Percentiles rank a stretch among this genome's conserved stretches.
Evolutionary conservation across 2,113 vertebrate genomes (phyloP).

Genomic region (Garra rufa): DNA sequence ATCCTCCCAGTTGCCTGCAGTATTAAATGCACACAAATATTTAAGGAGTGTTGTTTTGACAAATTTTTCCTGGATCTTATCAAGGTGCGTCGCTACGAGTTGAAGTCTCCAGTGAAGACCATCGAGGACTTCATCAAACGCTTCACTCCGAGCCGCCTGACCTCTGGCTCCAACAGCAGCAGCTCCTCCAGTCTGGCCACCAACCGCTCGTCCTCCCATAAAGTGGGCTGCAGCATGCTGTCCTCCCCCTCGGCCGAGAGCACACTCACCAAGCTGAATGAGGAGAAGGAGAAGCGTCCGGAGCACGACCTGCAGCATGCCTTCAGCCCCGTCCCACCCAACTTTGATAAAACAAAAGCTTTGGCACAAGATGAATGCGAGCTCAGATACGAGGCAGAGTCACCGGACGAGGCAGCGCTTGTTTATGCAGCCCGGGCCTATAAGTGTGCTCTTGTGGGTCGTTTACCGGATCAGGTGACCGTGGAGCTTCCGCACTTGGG

Average conservation of each 20-base stretch:
- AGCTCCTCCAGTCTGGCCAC: conserved; percentile 84
- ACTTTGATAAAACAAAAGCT: conserved; percentile 53
- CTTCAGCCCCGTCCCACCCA: conserved; percentile 62
- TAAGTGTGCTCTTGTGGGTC: conserved; percentile 87
- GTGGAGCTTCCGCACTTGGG: conserved; percentile 93
- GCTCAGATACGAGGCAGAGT: conserved; percentile 92
- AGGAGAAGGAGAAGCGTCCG: conserved; percentile 74
- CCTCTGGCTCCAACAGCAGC: conserved; percentile 87
- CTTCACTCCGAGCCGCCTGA: conserved; percentile 91
- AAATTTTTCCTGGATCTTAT: background rate
- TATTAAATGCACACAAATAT: background rate
- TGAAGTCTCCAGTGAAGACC: conserved; percentile 95
- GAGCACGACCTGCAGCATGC: conserved; percentile 68
- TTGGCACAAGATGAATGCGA: conserved; percentile 73
- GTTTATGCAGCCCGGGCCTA: conserved; percentile 94
- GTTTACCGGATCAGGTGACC: conserved; percentile 90
- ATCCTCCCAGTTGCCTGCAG: background rate
- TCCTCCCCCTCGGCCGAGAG: conserved; percentile 81
- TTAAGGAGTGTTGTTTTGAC: conserved; percentile 10
- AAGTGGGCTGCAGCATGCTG: conserved; percentile 75
- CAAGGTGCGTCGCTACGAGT: conserved; percentile 87
- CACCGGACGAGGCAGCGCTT: conserved; percentile 93
- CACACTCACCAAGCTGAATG: conserved; percentile 84
- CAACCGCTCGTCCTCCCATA: conserved; percentile 78
- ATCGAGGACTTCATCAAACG: conserved; percentile 94